A percentile compares a stretch with the other conserved stretches of the same genome.
These are phyloP conservation scores for Zoanthus sansibaricus DNA, from an alignment of 92 coral and sea anemone species.

Conservation along the genomic window DNA sequence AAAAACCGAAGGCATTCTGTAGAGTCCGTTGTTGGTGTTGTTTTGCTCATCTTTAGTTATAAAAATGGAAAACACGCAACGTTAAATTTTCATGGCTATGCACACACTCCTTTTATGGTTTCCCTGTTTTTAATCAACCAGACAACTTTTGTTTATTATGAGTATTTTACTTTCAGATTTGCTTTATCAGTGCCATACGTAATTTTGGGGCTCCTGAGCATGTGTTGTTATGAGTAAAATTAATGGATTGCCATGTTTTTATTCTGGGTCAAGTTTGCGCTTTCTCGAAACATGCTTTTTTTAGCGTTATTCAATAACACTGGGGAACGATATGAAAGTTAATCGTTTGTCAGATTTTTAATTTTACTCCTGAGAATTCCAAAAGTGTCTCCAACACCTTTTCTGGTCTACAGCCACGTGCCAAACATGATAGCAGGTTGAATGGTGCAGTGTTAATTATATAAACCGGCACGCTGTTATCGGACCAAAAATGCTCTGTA, in stretches of 20 bases:
- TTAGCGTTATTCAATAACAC: neutral
- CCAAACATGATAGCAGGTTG: conserved; percentile 12
- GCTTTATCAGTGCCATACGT: neutral
- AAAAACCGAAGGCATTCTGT: no score
- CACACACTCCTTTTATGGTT: no score
- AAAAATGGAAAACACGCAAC: no score
- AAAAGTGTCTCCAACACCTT: neutral
- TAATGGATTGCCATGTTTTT: neutral
- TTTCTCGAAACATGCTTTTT: neutral
- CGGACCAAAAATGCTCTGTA: neutral
- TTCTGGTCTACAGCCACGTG: conserved; percentile 32
- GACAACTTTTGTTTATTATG: neutral
- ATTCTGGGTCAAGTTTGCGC: neutral
- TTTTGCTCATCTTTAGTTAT: no score
- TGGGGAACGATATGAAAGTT: neutral
- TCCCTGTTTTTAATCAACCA: no score
- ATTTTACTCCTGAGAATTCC: neutral
- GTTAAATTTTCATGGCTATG: no score
- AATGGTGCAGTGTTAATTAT: conserved; percentile 3
- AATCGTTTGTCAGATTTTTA: neutral
- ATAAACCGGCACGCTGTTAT: neutral
- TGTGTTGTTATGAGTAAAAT: neutral
- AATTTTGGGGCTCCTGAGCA: neutral
- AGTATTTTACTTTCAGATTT: neutral
- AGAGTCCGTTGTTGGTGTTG: no score